Percentiles rank a stretch among this genome's conserved stretches.
These are phyloP conservation scores for Perithous albicinctus DNA, from an alignment of 2,888 invertebrate genomes.

Conservation along the genomic window DNA sequence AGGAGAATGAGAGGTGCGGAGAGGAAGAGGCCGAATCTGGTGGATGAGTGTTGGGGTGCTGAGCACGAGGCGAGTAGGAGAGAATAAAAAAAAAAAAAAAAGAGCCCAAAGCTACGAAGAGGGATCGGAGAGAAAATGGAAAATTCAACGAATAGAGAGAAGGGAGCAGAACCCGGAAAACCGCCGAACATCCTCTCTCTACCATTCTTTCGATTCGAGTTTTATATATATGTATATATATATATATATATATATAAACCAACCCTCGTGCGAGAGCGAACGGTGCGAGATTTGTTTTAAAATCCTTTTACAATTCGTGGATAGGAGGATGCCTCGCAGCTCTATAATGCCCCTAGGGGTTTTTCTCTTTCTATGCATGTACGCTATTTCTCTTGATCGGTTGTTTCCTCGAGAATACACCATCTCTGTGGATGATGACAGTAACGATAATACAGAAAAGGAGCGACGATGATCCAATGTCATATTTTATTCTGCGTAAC, in stretches of 20 bases:
- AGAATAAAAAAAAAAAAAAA: too few species aligned
- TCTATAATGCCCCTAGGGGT: constrained; percentile 65
- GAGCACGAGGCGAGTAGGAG: constrained; percentile 4
- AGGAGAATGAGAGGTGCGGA: constrained; percentile 20
- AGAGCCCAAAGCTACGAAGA: constrained; percentile 67
- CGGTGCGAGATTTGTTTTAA: constrained; percentile 84
- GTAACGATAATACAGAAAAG: constrained; percentile 5
- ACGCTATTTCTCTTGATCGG: constrained; percentile 38
- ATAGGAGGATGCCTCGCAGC: constrained; percentile 62
- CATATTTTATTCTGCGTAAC: constrained; percentile 19
- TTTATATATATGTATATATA: too few species aligned
- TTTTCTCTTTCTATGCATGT: constrained; percentile 18
- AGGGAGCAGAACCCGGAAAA: constrained; percentile 73
- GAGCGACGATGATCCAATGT: constrained; percentile 28
- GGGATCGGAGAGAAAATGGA: constrained; percentile 80
- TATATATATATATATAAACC: too few species aligned
- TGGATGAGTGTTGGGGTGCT: constrained; percentile 33
- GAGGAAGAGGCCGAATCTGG: constrained; percentile 49
- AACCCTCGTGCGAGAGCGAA: constrained; percentile 56
- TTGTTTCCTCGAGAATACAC: constrained; percentile 62
- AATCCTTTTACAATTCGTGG: constrained; percentile 84
- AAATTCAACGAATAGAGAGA: constrained; percentile 77
- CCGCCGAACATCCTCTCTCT: constrained; percentile 78
- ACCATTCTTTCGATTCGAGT: constrained; percentile 83
- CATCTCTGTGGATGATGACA: constrained; percentile 43